Evolutionary conservation across 1,140 invertebrate genomes (phyloP), one percentile per base, ranked within the genome.

Genomic region (Rhynchophorus ferrugineus): DNA sequence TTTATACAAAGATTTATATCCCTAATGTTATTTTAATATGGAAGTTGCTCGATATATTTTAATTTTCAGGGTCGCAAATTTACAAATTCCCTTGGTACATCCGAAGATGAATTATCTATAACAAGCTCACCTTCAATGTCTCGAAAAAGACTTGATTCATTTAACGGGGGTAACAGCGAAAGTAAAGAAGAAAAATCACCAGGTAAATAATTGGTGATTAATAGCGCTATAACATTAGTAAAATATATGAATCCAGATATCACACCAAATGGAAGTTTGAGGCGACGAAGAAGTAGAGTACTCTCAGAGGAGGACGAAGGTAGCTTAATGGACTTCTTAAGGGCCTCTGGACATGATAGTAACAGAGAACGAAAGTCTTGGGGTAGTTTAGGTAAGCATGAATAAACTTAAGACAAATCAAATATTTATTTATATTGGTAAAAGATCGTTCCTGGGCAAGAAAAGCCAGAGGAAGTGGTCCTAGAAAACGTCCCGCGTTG

Each of bases 401-500:
- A 33, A 11, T 9, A 20, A 21, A 20, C 18, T 18, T 24, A 43
- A 9, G 9, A 20, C 18, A 9, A 17, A 47, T 20, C 1, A 13
- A 44, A 22, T 20, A 14, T 51, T 44, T 8, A 2, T 43, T 21
- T 44, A 35, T 22, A 14, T 35, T 52, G 22, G 7, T 16, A 22
- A 35, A 51, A 85, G 91, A 94, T 74, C 84, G 91, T 16, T 92
- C 90, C 0, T 90, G 89, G 85, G 84, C 88, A 0, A 76, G 89
- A 13, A 77, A 85, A 64, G 82, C 83, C n/a, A 77, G 83, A 13
- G 82, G 81, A 1, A 81, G 83, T 51, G 83, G 83, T 11, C 73
- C 77, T 49, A 73, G 78, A 49, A 81, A 79, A 62, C 70, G 83
- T 35, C 81, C 81, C 2, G 84, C 86, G 61, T 69, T 88, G 3